phyloP scores from a whole-genome alignment of 2,113 vertebrate genomes.

The Oostethus manadensis region DNA sequence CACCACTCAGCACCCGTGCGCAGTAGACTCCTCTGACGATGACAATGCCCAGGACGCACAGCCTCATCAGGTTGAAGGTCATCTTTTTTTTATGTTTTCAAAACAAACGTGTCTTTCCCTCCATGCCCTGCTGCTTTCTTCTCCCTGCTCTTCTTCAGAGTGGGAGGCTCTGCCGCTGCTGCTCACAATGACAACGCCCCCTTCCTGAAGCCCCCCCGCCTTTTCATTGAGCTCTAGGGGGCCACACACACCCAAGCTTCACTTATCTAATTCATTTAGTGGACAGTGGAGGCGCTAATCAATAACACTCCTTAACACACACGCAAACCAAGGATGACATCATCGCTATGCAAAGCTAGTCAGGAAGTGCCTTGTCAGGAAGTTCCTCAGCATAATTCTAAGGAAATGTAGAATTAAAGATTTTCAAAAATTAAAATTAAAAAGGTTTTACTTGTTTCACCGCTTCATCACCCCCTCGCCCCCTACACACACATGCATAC shows the following conservation, averaged over 20 bases:
- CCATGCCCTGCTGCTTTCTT: neutral
- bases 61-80: neutral
- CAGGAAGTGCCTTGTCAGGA: neutral
- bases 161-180: neutral
- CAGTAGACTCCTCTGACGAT: neutral
- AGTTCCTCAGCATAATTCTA: too few relatives aligned
- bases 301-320: slow-evolving; percentile 1
- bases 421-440: too few relatives aligned
- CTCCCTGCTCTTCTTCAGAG: too few relatives aligned
- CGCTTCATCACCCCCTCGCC: too few relatives aligned
- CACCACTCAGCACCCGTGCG: slow-evolving; percentile 52
- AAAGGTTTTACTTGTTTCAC: too few relatives aligned
- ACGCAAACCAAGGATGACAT: neutral
- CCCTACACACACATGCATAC: slow-evolving; percentile 2
- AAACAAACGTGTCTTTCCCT: neutral
- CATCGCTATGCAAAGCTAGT: neutral
- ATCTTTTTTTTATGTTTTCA: neutral
- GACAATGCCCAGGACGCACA: slow-evolving; percentile 12
- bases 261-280: slow-evolving; percentile 35
- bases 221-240: slow-evolving; percentile 41
- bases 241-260: slow-evolving; percentile 15
- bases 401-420: too few relatives aligned
- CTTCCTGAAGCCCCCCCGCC: slow-evolving; percentile 15
- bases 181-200: slow-evolving; percentile 15
- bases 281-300: slow-evolving; percentile 27